These are phyloP conservation scores for Drosophila repletoides DNA, from an alignment of 1,140 invertebrate genomes.

Conservation along the genomic window DNA sequence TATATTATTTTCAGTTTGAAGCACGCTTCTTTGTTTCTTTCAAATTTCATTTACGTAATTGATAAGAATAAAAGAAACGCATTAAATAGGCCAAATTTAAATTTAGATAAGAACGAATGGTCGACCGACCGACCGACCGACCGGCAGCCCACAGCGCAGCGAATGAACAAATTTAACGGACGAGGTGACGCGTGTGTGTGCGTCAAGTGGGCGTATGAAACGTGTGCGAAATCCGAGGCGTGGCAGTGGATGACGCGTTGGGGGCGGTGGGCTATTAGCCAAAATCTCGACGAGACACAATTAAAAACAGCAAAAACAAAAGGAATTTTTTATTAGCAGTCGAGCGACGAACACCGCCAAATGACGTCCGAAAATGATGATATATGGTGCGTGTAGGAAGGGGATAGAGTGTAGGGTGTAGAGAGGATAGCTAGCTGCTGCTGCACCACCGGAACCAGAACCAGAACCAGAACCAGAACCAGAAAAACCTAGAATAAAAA, in stretches of 20 bases:
- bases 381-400: background rate
- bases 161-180: background rate
- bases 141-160: background rate
- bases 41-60: conserved; percentile 68
- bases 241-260: conserved; percentile 29
- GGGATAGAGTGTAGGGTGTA: background rate
- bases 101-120: conserved; percentile 60
- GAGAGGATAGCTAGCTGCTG: background rate
- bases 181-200: background rate
- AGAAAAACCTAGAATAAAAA: conserved; percentile 16
- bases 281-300: conserved; percentile 18
- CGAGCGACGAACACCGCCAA: background rate
- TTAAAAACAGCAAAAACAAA: conserved; percentile 5
- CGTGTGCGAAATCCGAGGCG: conserved; percentile 25
- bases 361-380: conserved; percentile 12
- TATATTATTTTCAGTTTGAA: conserved; percentile 15
- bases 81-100: conserved; percentile 74
- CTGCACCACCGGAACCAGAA: conserved; percentile 10
- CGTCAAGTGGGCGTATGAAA: conserved; percentile 13
- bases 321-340: conserved; percentile 12
- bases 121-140: background rate
- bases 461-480: background rate
- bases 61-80: conserved; percentile 61
- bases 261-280: conserved; percentile 32
- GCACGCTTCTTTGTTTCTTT: conserved; percentile 35